A percentile compares a stretch with the other conserved stretches of the same genome.
Conservation (phyloP, 2,888 invertebrate genomes). For the Diadegma fenestrale region DNA sequence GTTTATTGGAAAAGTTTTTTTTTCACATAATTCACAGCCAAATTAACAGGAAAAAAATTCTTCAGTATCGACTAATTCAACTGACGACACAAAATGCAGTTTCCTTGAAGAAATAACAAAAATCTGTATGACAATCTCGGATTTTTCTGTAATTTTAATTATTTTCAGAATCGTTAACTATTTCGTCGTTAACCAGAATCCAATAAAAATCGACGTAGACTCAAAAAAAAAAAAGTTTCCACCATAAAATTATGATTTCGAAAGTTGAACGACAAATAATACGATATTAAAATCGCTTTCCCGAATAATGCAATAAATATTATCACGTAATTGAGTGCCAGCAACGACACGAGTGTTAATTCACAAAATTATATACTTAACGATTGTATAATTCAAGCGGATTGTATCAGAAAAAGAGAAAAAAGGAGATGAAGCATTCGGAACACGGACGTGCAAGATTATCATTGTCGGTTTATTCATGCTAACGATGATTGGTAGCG, state of each 20-base stretch:
- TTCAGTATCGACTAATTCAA: background rate
- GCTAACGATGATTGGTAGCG: constrained; percentile 82
- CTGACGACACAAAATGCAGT: background rate
- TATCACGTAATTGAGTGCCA: background rate
- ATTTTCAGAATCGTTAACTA: too few species aligned
- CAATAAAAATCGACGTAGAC: too few species aligned
- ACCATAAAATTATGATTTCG: too few species aligned
- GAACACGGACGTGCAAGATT: constrained; percentile 76
- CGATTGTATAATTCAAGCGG: background rate
- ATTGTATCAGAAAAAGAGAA: constrained; percentile 24
- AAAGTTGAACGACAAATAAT: too few species aligned
- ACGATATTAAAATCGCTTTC: background rate
- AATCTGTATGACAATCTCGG: background rate
- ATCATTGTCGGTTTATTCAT: constrained; percentile 83
- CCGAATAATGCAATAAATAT: background rate
- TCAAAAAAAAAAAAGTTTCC: too few species aligned
- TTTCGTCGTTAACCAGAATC: too few species aligned
- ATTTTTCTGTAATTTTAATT: background rate
- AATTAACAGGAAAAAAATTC: background rate
- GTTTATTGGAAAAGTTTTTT: background rate
- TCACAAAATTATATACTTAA: background rate
- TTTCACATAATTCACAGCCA: background rate
- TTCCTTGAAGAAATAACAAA: background rate
- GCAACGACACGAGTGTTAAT: background rate
- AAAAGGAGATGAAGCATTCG: constrained; percentile 58